Evolutionary conservation across 2,797 vertebrate species (phyloP), one percentile per base, ranked within the genome.

Genomic region (Liasis olivaceus): DNA sequence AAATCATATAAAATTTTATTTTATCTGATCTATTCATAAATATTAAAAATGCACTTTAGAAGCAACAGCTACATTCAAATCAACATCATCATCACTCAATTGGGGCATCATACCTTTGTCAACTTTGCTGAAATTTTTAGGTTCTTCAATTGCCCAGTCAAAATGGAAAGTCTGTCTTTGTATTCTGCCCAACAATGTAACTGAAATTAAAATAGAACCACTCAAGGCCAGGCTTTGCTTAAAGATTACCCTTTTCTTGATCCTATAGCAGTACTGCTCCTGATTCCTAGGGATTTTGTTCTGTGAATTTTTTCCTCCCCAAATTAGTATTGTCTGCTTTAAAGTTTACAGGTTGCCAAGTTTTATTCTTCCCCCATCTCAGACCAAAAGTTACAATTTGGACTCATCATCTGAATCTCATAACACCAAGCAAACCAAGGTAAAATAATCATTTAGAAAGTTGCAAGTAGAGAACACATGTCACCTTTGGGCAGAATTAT

Each of bases 371-470:
- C 51, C 20, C 22, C 20, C n/a, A 7, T 85, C 22, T 28, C 58
- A 7, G 17, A 89, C 11, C 26, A 59, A 14, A 98, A 97, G 96
- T 96, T 96, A 96, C 95, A 5, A 14, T 64, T 56, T 63, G 28
- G 26, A 15, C 14, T 22, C 42, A 36, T 87, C n/a, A n/a, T 24
- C 42, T 69, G 36, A 93, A 62, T 56, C n/a, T 93, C 89, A 90
- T 54, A 90, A 54, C 31, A 22, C 42, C 77, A 2, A 90, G 56
- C 13, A 93, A 86, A 26, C 26, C 14, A 9, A 28, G 17, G 14
- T 4, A 81, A n/a, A 36, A 54, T 20, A n/a, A 85, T 42, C 12
- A 59, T 36, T 12, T 14, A 42, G 69, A 47, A 26, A 31, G 24
- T 59, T 58, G 51, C 14, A 22, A 63, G 26, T 28, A 24, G 20